These are phyloP conservation scores for Falco columbarius DNA, from an alignment of 2,797 vertebrate genomes.

Conservation along the genomic window DNA sequence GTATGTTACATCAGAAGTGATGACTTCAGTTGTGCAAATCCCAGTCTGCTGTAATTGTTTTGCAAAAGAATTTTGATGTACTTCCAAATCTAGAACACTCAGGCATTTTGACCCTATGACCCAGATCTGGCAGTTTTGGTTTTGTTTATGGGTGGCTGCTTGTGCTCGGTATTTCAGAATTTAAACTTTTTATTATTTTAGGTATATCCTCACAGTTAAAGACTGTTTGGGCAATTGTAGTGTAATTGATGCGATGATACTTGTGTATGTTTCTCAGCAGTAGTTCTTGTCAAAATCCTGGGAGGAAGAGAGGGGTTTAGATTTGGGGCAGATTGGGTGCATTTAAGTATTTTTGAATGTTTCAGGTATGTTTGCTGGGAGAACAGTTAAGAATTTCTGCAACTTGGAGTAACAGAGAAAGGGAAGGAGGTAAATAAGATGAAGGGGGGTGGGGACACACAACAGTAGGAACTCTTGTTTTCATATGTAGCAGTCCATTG, in stretches of 20 bases:
- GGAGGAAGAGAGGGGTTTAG: not conserved
- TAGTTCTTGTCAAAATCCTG: not conserved
- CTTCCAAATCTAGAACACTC: not conserved
- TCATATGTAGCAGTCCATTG: not conserved
- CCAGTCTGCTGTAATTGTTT: not conserved
- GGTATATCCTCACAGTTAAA: not conserved
- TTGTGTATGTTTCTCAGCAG: not conserved
- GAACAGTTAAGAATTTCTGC: not conserved
- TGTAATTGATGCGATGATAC: not conserved
- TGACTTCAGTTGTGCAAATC: not conserved
- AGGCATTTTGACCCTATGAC: not conserved
- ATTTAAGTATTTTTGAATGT: not conserved
- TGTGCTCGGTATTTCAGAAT: not conserved
- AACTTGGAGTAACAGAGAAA: not conserved
- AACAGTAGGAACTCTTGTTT: not conserved
- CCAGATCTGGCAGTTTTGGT: not conserved
- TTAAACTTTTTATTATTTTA: not conserved
- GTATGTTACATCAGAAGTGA: not conserved
- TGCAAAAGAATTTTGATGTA: not conserved
- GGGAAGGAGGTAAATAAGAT: not conserved
- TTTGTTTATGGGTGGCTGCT: not conserved
- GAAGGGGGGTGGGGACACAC: not conserved
- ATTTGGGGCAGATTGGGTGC: not conserved
- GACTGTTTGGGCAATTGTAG: not conserved
- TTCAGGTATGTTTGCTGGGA: not conserved